Percentiles rank a stretch among this genome's conserved stretches.
Evolutionary conservation across 2,888 invertebrate genomes (phyloP).

Genomic region (Platynereis dumerilii): DNA sequence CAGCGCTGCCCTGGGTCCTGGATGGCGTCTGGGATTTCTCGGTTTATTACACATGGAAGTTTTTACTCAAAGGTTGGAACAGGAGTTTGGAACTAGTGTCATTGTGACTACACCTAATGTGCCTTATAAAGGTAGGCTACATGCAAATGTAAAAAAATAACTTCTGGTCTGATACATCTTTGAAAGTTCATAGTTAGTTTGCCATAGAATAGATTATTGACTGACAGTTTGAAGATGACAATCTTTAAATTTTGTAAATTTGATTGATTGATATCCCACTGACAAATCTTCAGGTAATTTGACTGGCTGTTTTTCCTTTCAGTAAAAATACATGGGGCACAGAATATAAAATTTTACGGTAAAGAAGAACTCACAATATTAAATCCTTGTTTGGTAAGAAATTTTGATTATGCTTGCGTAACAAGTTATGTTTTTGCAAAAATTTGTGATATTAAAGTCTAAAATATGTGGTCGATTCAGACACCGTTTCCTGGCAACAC

Average conservation of each 20-base stretch:
- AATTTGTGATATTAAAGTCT: too few species aligned
- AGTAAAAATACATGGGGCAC: slow-evolving; percentile 76
- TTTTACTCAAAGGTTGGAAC: slow-evolving; percentile 65
- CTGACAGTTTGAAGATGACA: too few species aligned
- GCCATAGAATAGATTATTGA: too few species aligned
- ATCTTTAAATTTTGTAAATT: too few species aligned
- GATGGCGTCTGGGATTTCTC: slow-evolving; percentile 66
- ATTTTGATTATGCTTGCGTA: background rate
- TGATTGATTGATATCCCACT: too few species aligned
- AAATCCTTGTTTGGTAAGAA: slow-evolving; percentile 49
- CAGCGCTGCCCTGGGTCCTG: slow-evolving; percentile 66
- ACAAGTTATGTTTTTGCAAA: slow-evolving; percentile 10
- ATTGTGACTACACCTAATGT: slow-evolving; percentile 68
- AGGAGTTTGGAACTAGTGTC: slow-evolving; percentile 66
- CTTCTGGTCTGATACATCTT: background rate
- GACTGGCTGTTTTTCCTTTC: too few species aligned
- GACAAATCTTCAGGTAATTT: too few species aligned
- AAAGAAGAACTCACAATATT: slow-evolving; percentile 63
- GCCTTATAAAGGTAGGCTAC: slow-evolving; percentile 65
- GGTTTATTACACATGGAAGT: slow-evolving; percentile 69
- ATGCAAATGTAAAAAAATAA: slow-evolving; percentile 51
- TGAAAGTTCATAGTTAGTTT: too few species aligned
- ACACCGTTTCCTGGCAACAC: too few species aligned
- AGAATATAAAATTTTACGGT: slow-evolving; percentile 65
- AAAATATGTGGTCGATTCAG: too few species aligned